phyloP scores from a whole-genome alignment of 2,113 vertebrate species.

The Pseudonaja textilis region DNA sequence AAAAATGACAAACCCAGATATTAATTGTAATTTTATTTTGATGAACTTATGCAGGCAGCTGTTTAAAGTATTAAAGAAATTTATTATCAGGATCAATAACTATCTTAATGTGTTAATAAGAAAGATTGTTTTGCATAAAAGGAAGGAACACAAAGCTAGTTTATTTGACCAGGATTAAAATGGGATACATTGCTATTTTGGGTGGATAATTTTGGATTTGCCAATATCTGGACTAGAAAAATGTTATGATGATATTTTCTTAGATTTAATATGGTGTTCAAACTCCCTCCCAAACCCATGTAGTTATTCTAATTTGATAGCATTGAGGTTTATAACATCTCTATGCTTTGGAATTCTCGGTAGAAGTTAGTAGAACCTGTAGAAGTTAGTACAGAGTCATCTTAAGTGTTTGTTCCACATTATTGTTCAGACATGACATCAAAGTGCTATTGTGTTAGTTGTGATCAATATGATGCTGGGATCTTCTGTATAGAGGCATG shows the following conservation, averaged over 20 bases:
- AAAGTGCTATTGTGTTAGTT: not conserved
- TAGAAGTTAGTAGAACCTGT: not conserved
- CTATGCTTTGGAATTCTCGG: not conserved
- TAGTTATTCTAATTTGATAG: not conserved
- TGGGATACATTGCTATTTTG: not conserved
- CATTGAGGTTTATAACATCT: not conserved
- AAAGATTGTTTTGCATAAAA: not conserved
- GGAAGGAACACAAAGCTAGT: not conserved
- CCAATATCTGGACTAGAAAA: not conserved
- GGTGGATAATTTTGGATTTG: not conserved
- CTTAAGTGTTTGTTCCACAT: not conserved
- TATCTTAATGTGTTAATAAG: not conserved
- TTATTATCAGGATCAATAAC: not conserved
- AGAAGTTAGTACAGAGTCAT: not conserved
- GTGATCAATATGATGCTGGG: not conserved
- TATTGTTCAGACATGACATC: not conserved
- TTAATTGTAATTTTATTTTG: not conserved
- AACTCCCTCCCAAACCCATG: no score
- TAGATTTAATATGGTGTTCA: not conserved
- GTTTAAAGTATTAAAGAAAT: not conserved
- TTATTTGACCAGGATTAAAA: not conserved
- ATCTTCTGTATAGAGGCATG: not conserved
- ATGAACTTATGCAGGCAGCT: not conserved
- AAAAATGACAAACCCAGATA: not conserved
- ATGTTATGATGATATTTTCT: not conserved